A percentile compares a stretch with the other conserved stretches of the same genome.
Conservation (phyloP, 2,797 vertebrate species). For the Bradypodion ventrale region DNA sequence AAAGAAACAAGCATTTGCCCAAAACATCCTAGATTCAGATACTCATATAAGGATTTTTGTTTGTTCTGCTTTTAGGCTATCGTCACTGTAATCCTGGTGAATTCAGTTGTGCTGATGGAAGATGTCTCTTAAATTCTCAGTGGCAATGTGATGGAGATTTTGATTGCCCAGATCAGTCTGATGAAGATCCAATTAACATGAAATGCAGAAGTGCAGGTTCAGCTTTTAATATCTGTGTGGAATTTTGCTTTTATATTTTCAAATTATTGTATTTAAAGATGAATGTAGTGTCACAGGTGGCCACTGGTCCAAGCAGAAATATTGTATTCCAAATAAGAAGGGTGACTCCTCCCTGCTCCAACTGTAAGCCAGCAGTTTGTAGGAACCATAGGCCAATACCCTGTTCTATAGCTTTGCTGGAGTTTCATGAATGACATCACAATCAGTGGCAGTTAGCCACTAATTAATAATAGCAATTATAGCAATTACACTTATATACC, state of each 20-base stretch:
- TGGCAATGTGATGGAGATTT: constrained; percentile 97
- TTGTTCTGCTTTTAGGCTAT: constrained; percentile 81
- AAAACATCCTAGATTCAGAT: background rate
- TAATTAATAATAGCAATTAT: too few relatives aligned
- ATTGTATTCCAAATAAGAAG: too few relatives aligned
- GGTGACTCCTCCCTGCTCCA: too few relatives aligned
- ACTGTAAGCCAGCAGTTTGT: too few relatives aligned
- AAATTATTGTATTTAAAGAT: background rate
- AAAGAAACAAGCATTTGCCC: background rate
- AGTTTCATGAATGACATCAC: too few relatives aligned
- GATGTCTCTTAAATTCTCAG: constrained; percentile 90
- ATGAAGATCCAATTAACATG: constrained; percentile 92
- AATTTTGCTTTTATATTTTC: background rate
- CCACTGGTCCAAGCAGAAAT: too few relatives aligned
- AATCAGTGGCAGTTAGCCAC: too few relatives aligned
- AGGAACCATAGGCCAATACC: too few relatives aligned
- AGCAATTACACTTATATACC: too few relatives aligned
- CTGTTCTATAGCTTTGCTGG: too few relatives aligned
- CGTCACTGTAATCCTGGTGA: constrained; percentile 87
- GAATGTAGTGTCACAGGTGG: too few relatives aligned
- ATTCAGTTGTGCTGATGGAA: constrained; percentile 92
- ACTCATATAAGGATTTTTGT: fast-evolving
- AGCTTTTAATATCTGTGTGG: constrained; percentile 17
- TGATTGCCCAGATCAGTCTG: constrained; percentile 94
- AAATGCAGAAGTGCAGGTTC: constrained; percentile 92